These are phyloP conservation scores for Regulus satrapa DNA, from an alignment of 2,113 vertebrate genomes.

Conservation along the genomic window DNA sequence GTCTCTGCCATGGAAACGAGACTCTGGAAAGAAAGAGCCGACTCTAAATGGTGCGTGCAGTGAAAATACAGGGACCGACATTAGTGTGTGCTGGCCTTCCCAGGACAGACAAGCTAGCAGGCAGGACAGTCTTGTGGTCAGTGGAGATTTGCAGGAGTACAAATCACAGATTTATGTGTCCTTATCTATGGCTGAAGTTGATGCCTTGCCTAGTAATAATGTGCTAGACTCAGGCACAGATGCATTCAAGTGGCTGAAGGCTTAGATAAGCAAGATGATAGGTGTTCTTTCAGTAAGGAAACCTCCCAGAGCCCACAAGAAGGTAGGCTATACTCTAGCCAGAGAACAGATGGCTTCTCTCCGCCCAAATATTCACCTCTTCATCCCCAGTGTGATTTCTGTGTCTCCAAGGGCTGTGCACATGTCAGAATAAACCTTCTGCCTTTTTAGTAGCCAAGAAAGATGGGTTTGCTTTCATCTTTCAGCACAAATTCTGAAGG, in stretches of 20 bases:
- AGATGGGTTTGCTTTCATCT: slow-evolving; percentile 16
- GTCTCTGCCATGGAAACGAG: background rate
- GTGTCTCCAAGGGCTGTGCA: background rate
- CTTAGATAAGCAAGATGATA: background rate
- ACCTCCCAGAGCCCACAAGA: background rate
- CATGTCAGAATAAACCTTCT: slow-evolving; percentile 8
- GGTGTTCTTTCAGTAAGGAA: background rate
- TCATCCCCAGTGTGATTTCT: background rate
- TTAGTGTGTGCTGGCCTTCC: background rate
- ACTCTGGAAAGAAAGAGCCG: background rate
- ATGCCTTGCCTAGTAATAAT: background rate
- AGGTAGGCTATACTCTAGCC: background rate
- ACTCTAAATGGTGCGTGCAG: background rate
- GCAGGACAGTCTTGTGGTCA: background rate
- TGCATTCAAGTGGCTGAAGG: background rate
- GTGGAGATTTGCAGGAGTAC: background rate
- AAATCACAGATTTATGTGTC: background rate
- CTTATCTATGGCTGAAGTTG: background rate
- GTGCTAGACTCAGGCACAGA: background rate
- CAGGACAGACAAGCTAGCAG: background rate
- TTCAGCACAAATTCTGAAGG: slow-evolving; percentile 14
- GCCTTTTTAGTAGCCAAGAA: background rate
- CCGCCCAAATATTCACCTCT: background rate
- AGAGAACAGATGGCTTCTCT: background rate
- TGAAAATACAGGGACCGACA: background rate